Evolutionary conservation across 2,797 vertebrate genomes (phyloP), one percentile per base, ranked within the genome.

Genomic region (Simalia tracyae): DNA sequence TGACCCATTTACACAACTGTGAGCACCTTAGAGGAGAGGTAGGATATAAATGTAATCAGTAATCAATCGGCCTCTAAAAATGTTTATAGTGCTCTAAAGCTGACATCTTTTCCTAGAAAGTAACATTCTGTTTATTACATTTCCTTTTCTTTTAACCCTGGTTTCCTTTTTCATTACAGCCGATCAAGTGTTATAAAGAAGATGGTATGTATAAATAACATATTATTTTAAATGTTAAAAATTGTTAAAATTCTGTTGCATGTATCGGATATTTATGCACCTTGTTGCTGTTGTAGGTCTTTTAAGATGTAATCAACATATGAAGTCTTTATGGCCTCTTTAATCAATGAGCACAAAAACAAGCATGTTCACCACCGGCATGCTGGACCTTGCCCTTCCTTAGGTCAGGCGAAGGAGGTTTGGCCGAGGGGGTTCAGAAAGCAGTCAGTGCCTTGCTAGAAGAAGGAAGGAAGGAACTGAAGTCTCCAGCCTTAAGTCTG

Each of bases 91-190:
- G 36, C 68, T 72, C 17, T 60, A 60, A 60, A 72, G 15, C 15
- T 36, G 31, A 15, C 68, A 42, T 42, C 42, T 76, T 76, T 76
- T 76, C 7, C 46, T 54, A 86, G 84, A 61, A 56, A 31, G n/a
- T 31, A 84, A 61, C 10, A 46, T 46, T 84, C 12, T 86, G 9
- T 59, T 26, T 84, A 12, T 84, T 10, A 81, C 22, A 81, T 24
- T 86, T 86, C 56, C 12, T 93, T 87, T 61, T 57, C 60, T 22
- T 93, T 86, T 95, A 92, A 94, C 15, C 22, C 87, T 88, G 28
- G 0, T 95, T 94, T 94, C 85, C 88, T 93, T 96, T 90, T 96
- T 95, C 92, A 68, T 95, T 96, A 1, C 90, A 97, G 97, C 0
- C 0, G 11, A 66, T 95, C 92, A 94, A 60, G 6, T 97, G 97